Base-by-base conservation (phyloP, 2,888 invertebrate species). In the Sclerodermus sp. region DNA sequence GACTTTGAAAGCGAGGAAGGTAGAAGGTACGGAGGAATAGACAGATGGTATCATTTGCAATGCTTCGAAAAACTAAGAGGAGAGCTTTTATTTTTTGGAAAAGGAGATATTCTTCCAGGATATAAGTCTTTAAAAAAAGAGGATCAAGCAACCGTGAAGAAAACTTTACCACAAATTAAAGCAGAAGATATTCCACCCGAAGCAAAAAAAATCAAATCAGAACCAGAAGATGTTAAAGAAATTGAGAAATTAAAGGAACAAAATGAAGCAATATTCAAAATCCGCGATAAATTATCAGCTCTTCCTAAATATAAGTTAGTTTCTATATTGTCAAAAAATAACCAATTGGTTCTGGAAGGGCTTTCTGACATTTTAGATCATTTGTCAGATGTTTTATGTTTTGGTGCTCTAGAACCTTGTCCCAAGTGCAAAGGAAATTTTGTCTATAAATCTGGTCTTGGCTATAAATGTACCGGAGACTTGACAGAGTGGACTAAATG, bases 401-500 rank as follows among this genome's bases (percentile, higher is more conserved):
- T 98, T 80, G 99, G 98, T 29, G 85, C 87, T 1, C 80, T 94
- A 2, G 77, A 83, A 52, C 85, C 84, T 0, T 99, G 98, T 67
- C 76, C 84, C 0, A 87, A 89, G 63, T 99, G 98, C 72, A 83
- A 85, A 1, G 91, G 91, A 0, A 89, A 93, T 68, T 82, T 89
- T 15, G 79, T 83, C 32, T 85, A 87, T 64, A 82, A 82, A 57
- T 81, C 80, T 49, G 87, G 89, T 23, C 81, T 84, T 51, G 91
- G 92, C 3, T 99, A 98, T 74, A 83, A 86, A 56, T 99, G 98
- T 76, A 85, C 84, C 56, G 95, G 95, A 68, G 81, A 88, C 71
- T 66, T 91, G 30, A 88, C 87, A 10, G 96, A 94, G 72, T 98
- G 95, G 94, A 88, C 91, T 0, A 92, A 91, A 77, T 98, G 98